Evolutionary conservation across 53 echinoderm and acorn worm genomes (phyloP).

Genomic region (Stichopus horrens): DNA sequence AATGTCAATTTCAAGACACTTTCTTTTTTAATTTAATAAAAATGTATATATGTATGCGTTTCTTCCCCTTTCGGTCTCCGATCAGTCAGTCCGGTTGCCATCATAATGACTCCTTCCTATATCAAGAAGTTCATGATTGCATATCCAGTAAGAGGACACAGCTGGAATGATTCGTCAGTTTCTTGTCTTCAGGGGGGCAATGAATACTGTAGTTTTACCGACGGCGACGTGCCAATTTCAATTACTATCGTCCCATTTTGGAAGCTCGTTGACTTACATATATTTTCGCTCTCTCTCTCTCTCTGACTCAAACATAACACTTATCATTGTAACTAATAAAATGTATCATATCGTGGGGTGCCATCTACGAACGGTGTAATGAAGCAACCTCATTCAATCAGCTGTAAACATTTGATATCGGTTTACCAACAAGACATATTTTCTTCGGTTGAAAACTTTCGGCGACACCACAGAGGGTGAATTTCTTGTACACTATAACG

Average conservation of each 20-base stretch:
- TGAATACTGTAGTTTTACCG: background rate
- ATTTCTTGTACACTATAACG: too few species aligned
- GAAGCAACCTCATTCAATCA: background rate
- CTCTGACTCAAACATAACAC: background rate
- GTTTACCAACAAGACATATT: background rate
- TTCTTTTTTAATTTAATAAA: too few species aligned
- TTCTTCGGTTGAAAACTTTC: background rate
- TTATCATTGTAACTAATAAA: background rate
- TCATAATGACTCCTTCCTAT: too few species aligned
- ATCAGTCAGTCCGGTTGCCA: too few species aligned
- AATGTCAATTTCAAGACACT: too few species aligned
- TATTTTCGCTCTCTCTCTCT: background rate
- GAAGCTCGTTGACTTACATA: conserved; percentile 25
- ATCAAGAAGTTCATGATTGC: too few species aligned
- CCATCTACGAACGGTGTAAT: background rate
- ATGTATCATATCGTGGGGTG: background rate
- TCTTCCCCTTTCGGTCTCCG: too few species aligned
- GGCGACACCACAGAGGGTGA: too few species aligned
- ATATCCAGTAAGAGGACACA: too few species aligned
- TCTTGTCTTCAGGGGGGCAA: background rate
- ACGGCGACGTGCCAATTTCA: conserved; percentile 13
- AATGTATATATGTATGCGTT: too few species aligned
- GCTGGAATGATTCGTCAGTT: background rate
- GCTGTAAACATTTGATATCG: background rate
- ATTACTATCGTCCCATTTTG: background rate